phyloP scores from a whole-genome alignment of 1,140 invertebrate species.

The Caenorhabditis brenneri region DNA sequence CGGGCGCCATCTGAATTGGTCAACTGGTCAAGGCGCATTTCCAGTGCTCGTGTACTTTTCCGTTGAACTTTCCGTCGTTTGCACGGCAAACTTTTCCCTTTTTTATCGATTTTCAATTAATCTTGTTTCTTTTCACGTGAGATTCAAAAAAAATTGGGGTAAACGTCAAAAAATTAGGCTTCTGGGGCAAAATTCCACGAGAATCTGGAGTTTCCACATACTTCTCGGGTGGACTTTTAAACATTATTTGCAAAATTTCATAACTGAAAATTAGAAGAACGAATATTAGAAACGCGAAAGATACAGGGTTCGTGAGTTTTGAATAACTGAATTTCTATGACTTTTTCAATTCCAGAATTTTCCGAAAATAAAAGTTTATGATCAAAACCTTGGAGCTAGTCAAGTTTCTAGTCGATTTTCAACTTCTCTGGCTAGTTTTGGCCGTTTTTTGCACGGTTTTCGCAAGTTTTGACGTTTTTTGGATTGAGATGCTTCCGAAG shows the following conservation, averaged over 20 bases:
- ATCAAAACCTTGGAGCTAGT: too few relatives aligned
- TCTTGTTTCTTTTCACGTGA: not conserved
- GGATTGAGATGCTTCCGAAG: not conserved
- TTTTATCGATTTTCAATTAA: not conserved
- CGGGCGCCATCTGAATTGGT: not conserved
- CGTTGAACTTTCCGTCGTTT: not conserved
- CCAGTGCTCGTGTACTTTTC: slow-evolving; percentile 12
- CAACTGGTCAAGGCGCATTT: slow-evolving; percentile 39
- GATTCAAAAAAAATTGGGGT: not conserved
- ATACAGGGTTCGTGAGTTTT: too few relatives aligned
- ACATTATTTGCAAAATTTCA: not conserved
- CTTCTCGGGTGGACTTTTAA: too few relatives aligned
- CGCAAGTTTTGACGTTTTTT: not conserved
- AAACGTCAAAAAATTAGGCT: not conserved
- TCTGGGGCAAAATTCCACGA: too few relatives aligned
- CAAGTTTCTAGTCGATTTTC: not conserved
- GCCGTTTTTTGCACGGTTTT: not conserved
- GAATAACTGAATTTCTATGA: too few relatives aligned
- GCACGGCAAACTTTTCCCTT: not conserved
- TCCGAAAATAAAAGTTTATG: not conserved
- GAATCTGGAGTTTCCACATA: too few relatives aligned
- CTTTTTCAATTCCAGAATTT: not conserved
- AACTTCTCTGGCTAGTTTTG: not conserved
- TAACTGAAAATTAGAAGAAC: too few relatives aligned
- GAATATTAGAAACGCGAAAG: too few relatives aligned